Conservation (phyloP, 2,113 vertebrate species). For the Sigmodon hispidus region DNA sequence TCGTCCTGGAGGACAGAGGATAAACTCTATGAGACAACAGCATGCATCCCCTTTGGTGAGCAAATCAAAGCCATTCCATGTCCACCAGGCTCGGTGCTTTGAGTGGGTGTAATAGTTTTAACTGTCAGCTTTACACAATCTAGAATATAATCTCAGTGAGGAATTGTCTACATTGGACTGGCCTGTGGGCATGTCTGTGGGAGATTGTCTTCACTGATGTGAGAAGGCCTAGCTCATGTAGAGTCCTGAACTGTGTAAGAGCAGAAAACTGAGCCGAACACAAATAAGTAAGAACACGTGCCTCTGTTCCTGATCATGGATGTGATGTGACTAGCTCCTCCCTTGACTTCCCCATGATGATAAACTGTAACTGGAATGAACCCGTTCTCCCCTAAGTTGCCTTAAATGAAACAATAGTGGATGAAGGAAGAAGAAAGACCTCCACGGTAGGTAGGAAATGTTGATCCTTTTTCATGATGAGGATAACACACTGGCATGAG, state of each 20-base stretch:
- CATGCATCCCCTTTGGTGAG: conserved; percentile 79
- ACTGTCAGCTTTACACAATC: background rate
- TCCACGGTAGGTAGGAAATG: background rate
- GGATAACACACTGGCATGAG: background rate
- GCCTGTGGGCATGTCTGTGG: background rate
- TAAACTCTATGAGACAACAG: background rate
- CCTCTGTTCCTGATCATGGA: background rate
- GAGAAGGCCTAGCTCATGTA: background rate
- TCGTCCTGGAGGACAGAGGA: conserved; percentile 90
- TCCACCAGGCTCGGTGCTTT: background rate
- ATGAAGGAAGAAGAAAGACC: background rate
- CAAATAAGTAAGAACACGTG: background rate
- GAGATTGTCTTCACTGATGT: background rate
- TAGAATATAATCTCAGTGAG: background rate
- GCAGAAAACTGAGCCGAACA: background rate
- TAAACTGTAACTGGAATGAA: background rate
- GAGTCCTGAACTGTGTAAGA: background rate
- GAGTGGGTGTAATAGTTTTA: background rate
- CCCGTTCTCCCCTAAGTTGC: no score
- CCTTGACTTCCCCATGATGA: background rate
- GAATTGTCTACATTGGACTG: background rate
- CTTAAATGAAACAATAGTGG: background rate
- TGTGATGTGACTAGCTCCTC: background rate
- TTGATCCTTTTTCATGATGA: background rate
- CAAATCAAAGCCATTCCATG: background rate